A percentile compares a stretch with the other conserved stretches of the same genome.
Evolutionary conservation across 37 sponge, comb jelly and placozoan species (phyloP).

Genomic region (Crambe crambe): DNA sequence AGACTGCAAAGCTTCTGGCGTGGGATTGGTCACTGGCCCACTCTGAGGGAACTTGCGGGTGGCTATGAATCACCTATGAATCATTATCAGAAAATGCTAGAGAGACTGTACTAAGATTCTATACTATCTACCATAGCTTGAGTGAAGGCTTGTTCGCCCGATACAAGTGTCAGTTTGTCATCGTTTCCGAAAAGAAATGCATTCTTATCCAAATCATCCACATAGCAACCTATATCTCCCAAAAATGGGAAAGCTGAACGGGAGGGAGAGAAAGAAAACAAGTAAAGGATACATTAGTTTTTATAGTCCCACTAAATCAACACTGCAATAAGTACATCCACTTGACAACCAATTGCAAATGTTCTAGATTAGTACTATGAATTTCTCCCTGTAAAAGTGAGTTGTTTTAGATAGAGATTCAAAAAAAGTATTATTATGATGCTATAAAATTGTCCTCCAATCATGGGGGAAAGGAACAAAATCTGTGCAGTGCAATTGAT

Average conservation of each 20-base stretch:
- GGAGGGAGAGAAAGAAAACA: background rate
- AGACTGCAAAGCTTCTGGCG: slow-evolving; percentile 46
- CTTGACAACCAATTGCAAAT: no score
- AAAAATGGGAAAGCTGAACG: slow-evolving; percentile 19
- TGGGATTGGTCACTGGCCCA: slow-evolving; percentile 39
- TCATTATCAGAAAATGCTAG: no score
- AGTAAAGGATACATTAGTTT: background rate
- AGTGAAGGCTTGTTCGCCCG: slow-evolving; percentile 47
- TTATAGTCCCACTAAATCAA: background rate
- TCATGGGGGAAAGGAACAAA: background rate
- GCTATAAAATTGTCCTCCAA: no score
- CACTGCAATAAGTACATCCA: no score
- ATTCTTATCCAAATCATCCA: slow-evolving; percentile 23
- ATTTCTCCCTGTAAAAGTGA: no score
- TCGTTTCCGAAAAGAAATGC: slow-evolving; percentile 39
- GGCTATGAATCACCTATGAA: slow-evolving; percentile 38
- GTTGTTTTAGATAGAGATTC: no score
- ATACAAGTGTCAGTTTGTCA: slow-evolving; percentile 24
- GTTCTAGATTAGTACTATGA: no score
- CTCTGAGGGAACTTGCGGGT: slow-evolving; percentile 45
- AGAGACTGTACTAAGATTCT: background rate
- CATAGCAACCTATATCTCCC: slow-evolving; percentile 42
- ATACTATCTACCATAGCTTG: slow-evolving; percentile 47
- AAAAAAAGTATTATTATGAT: no score
- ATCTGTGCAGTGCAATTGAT: no score